Conservation (phyloP, 2,888 invertebrate species). For the Andrena fulva region DNA sequence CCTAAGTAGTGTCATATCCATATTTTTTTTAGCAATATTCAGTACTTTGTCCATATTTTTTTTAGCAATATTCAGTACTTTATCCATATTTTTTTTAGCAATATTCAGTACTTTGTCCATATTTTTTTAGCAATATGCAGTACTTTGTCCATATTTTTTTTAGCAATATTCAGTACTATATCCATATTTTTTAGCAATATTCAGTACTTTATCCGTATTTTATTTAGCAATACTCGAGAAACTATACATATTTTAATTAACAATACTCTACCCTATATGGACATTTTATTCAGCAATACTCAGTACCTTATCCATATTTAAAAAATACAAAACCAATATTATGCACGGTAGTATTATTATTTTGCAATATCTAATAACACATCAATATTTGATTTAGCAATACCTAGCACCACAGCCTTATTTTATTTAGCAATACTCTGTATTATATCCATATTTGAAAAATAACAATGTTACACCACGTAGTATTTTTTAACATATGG, state of each 20-base stretch:
- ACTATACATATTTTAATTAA: neutral
- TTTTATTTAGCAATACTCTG: too few relatives aligned
- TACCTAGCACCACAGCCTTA: neutral
- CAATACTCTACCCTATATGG: too few relatives aligned
- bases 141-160: neutral
- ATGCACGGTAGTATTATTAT: too few relatives aligned
- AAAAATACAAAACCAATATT: neutral
- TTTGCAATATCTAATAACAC: too few relatives aligned
- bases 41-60: neutral
- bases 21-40: neutral
- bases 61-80: neutral
- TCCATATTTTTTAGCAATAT: conserved; percentile 1
- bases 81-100: neutral
- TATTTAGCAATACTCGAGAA: neutral
- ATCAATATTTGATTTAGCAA: neutral
- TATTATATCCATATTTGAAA: too few relatives aligned
- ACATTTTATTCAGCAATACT: neutral
- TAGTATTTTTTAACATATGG: too few relatives aligned
- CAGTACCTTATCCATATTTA: neutral
- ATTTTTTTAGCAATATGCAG: neutral
- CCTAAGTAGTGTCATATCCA: neutral
- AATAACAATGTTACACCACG: too few relatives aligned
- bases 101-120: neutral
- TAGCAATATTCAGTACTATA: neutral
- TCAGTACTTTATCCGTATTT: neutral